These are phyloP conservation scores for Pomacea canaliculata DNA, from an alignment of 2,888 invertebrate species.

Conservation along the genomic window DNA sequence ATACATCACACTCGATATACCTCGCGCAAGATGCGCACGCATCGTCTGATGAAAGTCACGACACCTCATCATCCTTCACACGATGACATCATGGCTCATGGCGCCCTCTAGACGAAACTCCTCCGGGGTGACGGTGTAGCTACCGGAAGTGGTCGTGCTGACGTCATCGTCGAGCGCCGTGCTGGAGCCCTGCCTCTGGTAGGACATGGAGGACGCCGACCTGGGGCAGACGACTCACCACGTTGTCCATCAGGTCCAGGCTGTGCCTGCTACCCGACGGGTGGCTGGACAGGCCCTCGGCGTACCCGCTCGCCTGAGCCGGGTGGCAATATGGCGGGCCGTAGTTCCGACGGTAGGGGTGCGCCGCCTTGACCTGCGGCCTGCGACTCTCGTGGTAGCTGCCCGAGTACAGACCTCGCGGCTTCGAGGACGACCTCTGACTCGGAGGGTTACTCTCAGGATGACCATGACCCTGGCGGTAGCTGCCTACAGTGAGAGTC, in stretches of 20 bases:
- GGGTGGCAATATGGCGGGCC: constrained; percentile 8
- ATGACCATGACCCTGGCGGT: constrained; percentile 11
- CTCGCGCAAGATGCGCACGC: no score
- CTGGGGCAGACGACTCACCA: not conserved
- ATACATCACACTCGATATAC: no score
- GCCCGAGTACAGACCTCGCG: constrained; percentile 15
- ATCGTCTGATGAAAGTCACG: no score
- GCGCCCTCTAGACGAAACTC: constrained; percentile 41
- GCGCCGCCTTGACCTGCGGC: constrained; percentile 5
- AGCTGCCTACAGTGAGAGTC: constrained; percentile 4
- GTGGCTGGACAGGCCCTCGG: not conserved
- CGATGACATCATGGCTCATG: constrained; percentile 37
- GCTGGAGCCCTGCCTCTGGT: constrained; percentile 26
- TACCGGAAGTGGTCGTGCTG: constrained; percentile 58
- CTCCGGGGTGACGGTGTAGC: constrained; percentile 53
- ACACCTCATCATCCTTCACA: constrained; percentile 13
- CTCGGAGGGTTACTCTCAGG: not conserved
- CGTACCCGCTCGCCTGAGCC: not conserved
- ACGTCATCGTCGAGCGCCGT: constrained; percentile 53
- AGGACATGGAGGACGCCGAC: constrained; percentile 7
- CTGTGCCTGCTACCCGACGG: constrained; percentile 7
- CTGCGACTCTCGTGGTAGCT: constrained; percentile 22
- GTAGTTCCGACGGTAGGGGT: not conserved
- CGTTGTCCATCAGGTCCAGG: not conserved
- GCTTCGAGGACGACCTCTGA: not conserved